Base-by-base conservation (phyloP, 1,140 invertebrate species). In the Hypothenemus hampei region DNA sequence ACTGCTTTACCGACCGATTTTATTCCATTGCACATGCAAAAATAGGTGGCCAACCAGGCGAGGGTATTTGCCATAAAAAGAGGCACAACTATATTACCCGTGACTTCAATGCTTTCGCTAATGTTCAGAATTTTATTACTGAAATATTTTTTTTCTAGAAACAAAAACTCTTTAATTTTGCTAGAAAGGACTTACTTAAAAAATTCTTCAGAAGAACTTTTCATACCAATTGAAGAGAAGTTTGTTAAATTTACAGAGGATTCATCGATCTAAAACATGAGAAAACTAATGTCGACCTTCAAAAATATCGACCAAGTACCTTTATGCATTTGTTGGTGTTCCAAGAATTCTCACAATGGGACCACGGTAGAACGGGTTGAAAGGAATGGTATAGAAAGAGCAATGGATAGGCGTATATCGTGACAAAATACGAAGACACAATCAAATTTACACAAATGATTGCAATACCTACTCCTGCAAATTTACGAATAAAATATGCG, bases 371-470 rank as follows among this genome's bases (percentile, higher is more conserved):
- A 35, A 82, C 82, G 8, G 74, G 67, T 15, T 66, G 74, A 35
- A 84, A 78, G 19, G 86, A 85, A 59, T 86, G 84, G 16, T 79
- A 79, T 44, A 87, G 80, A 75, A 92, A 97, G 56, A 93, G 84
- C 18, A 97, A 71, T 4, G 93, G 87, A 81, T 93, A 96, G 2
- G 91, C 82, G 61, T 97, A 91, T 58, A 97, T 87, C 0, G 93
- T 86, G 65, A 94, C 93, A 74, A 96, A 97, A 70, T 97, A 97
- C 72, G 87, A 89, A 8, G 87, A 86, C 36, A 91, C 91, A 70
- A 93, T 90, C 16, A 92, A 75, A 58, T 93, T 93, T 4, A 96
- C 85, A 52, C 96, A 74, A 18, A 94, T 84, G 46, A 91, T 77
- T 74, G 76, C 91, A 78, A 81, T 91, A 69, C 72, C 93, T 74